These are phyloP conservation scores for Pachyramphus minor DNA, from an alignment of 2,113 vertebrate species.

Conservation along the genomic window DNA sequence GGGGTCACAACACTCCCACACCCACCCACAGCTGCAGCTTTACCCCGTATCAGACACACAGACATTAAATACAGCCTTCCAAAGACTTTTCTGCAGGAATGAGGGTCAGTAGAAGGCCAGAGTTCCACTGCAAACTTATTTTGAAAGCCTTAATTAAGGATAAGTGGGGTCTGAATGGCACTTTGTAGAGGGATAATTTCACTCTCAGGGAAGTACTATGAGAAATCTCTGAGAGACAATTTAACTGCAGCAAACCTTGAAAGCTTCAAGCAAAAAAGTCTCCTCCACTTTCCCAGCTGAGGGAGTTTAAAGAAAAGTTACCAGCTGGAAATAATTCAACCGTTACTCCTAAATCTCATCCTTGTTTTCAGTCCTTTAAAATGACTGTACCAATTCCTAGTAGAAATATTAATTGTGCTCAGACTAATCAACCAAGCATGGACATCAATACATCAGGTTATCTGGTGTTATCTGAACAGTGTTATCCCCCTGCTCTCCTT, in stretches of 20 bases:
- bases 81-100: background rate
- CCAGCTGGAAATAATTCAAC: background rate
- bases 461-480: background rate
- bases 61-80: background rate
- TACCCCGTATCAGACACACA: background rate
- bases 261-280: background rate
- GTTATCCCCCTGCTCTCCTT: background rate
- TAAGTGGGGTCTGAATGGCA: background rate
- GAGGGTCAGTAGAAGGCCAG: background rate
- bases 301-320: background rate
- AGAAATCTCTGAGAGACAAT: background rate
- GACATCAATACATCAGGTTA: background rate
- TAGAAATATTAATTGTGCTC: background rate
- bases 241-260: background rate
- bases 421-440: background rate
- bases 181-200: background rate
- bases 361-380: background rate
- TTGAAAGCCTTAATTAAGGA: background rate
- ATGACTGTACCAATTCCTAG: background rate
- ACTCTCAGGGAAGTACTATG: background rate
- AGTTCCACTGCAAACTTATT: background rate
- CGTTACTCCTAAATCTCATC: background rate
- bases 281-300: background rate
- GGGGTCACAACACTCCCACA: background rate
- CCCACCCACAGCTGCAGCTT: background rate